These are phyloP conservation scores for Phymorhynchus buccinoides DNA, from an alignment of 1,140 invertebrate genomes.

Conservation along the genomic window DNA sequence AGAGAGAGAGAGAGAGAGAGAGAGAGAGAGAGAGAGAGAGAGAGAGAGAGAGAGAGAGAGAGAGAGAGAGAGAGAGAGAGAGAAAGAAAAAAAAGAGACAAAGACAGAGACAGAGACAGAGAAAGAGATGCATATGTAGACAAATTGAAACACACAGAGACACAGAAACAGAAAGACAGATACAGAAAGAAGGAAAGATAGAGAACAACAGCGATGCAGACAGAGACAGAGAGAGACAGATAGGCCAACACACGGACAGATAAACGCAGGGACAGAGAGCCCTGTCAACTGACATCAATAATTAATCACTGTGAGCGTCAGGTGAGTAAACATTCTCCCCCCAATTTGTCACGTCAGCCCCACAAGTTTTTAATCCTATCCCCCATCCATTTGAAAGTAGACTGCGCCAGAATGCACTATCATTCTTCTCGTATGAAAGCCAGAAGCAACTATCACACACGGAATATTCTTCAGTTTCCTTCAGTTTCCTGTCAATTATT, in stretches of 20 bases:
- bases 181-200: conserved; percentile 20
- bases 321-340: too few relatives aligned
- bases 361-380: too few relatives aligned
- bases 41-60: background rate
- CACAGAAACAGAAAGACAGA: background rate
- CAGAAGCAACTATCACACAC: too few relatives aligned
- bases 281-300: too few relatives aligned
- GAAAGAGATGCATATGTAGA: background rate
- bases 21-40: background rate
- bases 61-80: background rate
- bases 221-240: background rate
- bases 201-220: background rate
- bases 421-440: too few relatives aligned
- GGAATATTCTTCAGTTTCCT: too few relatives aligned
- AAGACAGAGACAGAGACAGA: background rate
- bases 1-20: background rate
- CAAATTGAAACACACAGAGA: background rate
- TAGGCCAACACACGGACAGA: background rate
- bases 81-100: background rate
- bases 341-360: too few relatives aligned
- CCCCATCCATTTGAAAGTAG: too few relatives aligned
- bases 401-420: too few relatives aligned
- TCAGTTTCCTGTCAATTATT: too few relatives aligned
- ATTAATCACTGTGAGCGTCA: too few relatives aligned
- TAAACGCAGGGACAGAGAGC: conserved; percentile 19